Percentiles rank a stretch among this genome's conserved stretches.
Evolutionary conservation across 2,113 vertebrate species (phyloP).

Genomic region (Alethe diademata): DNA sequence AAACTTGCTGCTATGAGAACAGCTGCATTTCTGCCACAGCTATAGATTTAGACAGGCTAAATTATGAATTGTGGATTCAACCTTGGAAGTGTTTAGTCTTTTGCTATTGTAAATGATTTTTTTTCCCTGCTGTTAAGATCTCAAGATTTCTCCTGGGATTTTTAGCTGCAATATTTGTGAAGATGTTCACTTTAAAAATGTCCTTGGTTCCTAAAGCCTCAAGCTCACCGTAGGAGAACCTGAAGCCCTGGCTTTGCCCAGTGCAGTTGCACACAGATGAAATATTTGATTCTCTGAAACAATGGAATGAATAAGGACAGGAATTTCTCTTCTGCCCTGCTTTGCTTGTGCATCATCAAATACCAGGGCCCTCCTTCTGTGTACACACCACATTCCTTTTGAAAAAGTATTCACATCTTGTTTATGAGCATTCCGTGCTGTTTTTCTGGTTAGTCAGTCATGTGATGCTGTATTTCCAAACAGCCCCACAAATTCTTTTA

Average conservation of each 20-base stretch:
- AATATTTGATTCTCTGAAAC: background rate
- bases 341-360: background rate
- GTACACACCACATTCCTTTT: background rate
- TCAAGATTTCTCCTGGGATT: background rate
- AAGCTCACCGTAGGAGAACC: background rate
- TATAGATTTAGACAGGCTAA: background rate
- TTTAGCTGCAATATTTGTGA: background rate
- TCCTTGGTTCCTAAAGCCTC: background rate
- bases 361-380: background rate
- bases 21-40: background rate
- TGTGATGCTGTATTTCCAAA: background rate
- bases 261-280: background rate
- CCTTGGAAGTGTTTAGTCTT: background rate
- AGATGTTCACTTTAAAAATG: background rate
- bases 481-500: background rate
- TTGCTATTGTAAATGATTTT: fast-evolving
- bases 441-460: background rate
- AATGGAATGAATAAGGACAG: background rate
- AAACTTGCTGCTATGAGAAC: background rate
- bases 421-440: background rate
- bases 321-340: background rate
- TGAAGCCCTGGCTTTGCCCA: background rate
- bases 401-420: background rate
- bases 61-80: background rate
- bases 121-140: background rate